These are phyloP conservation scores for Geopemphigus sp. DNA, from an alignment of 1,140 invertebrate genomes.

Conservation along the genomic window DNA sequence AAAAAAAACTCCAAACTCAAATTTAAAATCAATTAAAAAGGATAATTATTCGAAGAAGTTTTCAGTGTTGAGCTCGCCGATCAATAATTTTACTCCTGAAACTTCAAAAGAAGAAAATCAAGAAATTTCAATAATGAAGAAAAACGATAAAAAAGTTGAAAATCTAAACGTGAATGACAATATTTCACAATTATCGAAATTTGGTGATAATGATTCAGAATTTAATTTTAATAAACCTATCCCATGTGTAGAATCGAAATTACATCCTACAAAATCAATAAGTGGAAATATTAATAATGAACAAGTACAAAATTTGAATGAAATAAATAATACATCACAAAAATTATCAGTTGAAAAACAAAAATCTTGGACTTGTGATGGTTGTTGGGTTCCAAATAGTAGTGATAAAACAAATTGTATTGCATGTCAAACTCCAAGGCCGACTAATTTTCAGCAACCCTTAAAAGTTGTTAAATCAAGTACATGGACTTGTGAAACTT, in stretches of 20 bases:
- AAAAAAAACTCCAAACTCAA: neutral
- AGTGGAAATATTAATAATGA: neutral
- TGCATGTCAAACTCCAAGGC: constrained; percentile 42
- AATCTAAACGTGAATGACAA: neutral
- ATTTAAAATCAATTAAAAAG: neutral
- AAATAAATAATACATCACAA: neutral
- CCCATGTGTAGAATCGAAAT: neutral
- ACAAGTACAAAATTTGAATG: neutral
- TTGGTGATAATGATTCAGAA: neutral
- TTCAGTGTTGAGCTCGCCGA: neutral
- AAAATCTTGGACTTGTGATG: constrained; percentile 21
- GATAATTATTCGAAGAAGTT: neutral
- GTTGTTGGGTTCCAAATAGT: constrained; percentile 56
- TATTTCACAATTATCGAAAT: neutral
- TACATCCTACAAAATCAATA: neutral
- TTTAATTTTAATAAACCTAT: neutral
- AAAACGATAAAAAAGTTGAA: neutral
- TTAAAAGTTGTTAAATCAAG: constrained; percentile 49
- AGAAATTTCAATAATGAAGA: neutral
- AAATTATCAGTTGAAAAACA: neutral
- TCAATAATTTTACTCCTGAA: neutral
- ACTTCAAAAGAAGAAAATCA: neutral
- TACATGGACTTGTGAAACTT: constrained; percentile 61
- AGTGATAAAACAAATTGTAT: constrained; percentile 50
- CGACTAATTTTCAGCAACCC: constrained; percentile 4